Percentiles rank a stretch among this genome's conserved stretches.
Conservation (phyloP, 2,797 vertebrate genomes). For the Cryptoprocta ferox region DNA sequence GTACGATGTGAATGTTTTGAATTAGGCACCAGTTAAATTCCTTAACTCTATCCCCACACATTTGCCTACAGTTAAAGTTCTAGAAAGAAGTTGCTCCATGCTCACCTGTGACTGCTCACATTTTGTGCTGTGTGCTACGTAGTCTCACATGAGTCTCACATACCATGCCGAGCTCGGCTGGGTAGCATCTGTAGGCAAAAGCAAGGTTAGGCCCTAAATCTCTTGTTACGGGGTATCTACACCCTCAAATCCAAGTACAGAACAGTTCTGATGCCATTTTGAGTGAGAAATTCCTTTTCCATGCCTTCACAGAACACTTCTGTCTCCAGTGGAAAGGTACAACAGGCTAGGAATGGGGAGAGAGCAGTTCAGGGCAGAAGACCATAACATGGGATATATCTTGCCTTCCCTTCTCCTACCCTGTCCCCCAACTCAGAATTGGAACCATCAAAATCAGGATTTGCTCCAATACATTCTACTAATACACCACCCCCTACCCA, state of each 20-base stretch:
- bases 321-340: neutral
- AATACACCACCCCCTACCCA: neutral
- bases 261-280: neutral
- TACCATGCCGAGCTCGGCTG: neutral
- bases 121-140: neutral
- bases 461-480: neutral
- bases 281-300: neutral
- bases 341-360: too few species aligned
- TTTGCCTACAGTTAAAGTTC: neutral
- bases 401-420: neutral
- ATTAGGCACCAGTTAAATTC: neutral
- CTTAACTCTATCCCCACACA: neutral
- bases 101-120: neutral
- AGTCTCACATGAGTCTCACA: neutral
- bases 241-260: neutral
- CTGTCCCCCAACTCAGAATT: neutral
- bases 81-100: neutral
- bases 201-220: neutral
- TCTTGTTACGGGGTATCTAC: neutral
- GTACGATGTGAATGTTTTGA: neutral
- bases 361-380: neutral
- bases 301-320: neutral
- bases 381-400: rapidly evolving
- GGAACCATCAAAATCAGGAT: neutral
- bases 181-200: neutral